A percentile compares a stretch with the other conserved stretches of the same genome.
Evolutionary conservation across 2,113 vertebrate genomes (phyloP).

Genomic region (Channa maculata): DNA sequence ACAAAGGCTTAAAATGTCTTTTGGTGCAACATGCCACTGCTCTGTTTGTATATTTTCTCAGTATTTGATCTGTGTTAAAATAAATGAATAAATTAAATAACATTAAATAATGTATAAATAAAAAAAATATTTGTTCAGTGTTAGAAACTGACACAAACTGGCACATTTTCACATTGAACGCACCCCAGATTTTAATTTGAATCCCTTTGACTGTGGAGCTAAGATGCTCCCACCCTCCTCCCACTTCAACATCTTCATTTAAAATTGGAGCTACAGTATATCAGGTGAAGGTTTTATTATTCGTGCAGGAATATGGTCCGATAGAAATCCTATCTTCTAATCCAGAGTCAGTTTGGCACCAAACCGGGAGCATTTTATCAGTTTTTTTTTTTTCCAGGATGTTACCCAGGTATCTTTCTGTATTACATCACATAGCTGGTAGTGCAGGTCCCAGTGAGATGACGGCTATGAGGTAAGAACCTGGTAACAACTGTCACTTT

Average conservation of each 20-base stretch:
- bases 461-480: constrained; percentile 29
- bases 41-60: background rate
- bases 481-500: constrained; percentile 42
- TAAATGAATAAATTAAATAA: no score
- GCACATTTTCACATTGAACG: background rate
- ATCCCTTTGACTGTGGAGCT: background rate
- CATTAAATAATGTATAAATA: no score
- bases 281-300: constrained; percentile 22
- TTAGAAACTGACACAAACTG: background rate
- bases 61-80: background rate
- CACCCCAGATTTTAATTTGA: constrained; percentile 1
- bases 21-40: background rate
- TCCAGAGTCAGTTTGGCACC: constrained; percentile 1
- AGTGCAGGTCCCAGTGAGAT: constrained; percentile 30
- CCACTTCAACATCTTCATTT: background rate
- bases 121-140: background rate
- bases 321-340: constrained; percentile 37
- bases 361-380: constrained; percentile 19
- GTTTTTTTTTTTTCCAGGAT: constrained; percentile 1
- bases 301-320: background rate
- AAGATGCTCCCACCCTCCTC: background rate
- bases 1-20: background rate
- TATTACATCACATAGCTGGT: constrained; percentile 32
- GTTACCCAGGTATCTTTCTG: constrained; percentile 15
- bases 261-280: background rate